These are phyloP conservation scores for Anolis apletophallus DNA, from an alignment of 2,797 vertebrate species.

Conservation along the genomic window DNA sequence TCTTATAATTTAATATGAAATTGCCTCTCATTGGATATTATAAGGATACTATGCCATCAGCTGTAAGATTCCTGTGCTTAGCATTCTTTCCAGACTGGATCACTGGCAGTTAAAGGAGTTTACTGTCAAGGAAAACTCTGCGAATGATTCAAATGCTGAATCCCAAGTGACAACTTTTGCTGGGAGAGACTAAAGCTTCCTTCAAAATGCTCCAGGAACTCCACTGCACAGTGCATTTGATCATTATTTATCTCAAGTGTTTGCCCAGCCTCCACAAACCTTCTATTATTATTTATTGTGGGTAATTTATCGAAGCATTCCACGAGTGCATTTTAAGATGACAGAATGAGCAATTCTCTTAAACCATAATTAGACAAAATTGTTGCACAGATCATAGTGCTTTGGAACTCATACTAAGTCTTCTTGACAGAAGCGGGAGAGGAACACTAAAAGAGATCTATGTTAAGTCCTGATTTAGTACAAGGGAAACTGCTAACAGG, in stretches of 20 bases:
- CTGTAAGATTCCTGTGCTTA: conserved; percentile 3
- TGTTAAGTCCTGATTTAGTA: not conserved
- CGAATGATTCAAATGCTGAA: not conserved
- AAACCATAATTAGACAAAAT: conserved; percentile 16
- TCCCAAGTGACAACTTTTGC: not conserved
- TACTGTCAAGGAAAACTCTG: conserved; percentile 18
- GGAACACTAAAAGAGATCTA: not conserved
- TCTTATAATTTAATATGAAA: conserved; percentile 37
- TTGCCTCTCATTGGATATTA: conserved; percentile 17
- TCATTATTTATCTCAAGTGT: not conserved
- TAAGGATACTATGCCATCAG: not conserved
- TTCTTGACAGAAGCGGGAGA: not conserved
- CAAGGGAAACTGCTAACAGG: not conserved
- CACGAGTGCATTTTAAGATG: not conserved
- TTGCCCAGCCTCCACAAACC: not conserved
- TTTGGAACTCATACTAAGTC: not conserved
- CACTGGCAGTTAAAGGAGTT: conserved; percentile 24
- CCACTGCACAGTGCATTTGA: not conserved
- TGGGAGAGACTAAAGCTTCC: conserved; percentile 6
- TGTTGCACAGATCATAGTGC: not conserved
- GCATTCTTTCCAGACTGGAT: conserved; percentile 2
- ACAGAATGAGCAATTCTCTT: conserved; percentile 10
- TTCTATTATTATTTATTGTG: not conserved
- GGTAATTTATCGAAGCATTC: not conserved
- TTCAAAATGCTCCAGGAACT: not conserved